Evolutionary conservation across 2,888 invertebrate species (phyloP).

Genomic region (Amphimallon solstitiale): DNA sequence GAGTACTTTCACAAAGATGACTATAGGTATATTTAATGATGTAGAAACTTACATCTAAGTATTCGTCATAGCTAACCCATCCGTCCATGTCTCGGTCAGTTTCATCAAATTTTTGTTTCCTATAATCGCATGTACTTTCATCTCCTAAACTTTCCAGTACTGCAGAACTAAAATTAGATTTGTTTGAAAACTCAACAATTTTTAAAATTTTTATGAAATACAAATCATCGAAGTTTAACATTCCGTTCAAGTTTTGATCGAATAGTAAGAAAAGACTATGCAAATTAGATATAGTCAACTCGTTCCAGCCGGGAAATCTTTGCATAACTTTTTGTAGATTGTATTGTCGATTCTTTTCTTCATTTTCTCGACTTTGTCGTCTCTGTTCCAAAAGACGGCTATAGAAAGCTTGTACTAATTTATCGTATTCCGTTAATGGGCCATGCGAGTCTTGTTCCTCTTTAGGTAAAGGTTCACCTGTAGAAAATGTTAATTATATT

Average conservation of each 20-base stretch:
- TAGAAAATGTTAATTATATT: neutral
- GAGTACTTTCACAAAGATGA: too few relatives aligned
- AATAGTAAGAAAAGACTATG: slow-evolving; percentile 69
- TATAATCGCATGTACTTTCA: slow-evolving; percentile 63
- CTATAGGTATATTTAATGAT: too few relatives aligned
- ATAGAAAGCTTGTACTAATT: slow-evolving; percentile 67
- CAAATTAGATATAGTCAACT: slow-evolving; percentile 68
- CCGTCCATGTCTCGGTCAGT: slow-evolving; percentile 68
- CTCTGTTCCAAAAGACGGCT: slow-evolving; percentile 65
- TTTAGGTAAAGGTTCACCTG: slow-evolving; percentile 51
- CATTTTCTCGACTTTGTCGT: slow-evolving; percentile 66
- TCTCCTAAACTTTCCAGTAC: slow-evolving; percentile 69
- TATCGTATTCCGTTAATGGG: slow-evolving; percentile 66
- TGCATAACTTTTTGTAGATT: slow-evolving; percentile 66
- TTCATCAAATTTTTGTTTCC: slow-evolving; percentile 65
- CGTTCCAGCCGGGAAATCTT: slow-evolving; percentile 69
- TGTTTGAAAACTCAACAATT: neutral
- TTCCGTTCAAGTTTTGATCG: slow-evolving; percentile 68
- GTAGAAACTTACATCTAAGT: slow-evolving; percentile 62
- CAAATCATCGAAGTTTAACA: slow-evolving; percentile 69
- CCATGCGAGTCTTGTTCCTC: slow-evolving; percentile 48
- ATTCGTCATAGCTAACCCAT: slow-evolving; percentile 70
- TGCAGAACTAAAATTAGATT: slow-evolving; percentile 54
- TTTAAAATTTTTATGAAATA: slow-evolving; percentile 40
- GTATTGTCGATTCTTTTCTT: slow-evolving; percentile 67